These are phyloP conservation scores for Porites cylindrica DNA, from an alignment of 92 coral and sea anemone genomes.

Conservation along the genomic window DNA sequence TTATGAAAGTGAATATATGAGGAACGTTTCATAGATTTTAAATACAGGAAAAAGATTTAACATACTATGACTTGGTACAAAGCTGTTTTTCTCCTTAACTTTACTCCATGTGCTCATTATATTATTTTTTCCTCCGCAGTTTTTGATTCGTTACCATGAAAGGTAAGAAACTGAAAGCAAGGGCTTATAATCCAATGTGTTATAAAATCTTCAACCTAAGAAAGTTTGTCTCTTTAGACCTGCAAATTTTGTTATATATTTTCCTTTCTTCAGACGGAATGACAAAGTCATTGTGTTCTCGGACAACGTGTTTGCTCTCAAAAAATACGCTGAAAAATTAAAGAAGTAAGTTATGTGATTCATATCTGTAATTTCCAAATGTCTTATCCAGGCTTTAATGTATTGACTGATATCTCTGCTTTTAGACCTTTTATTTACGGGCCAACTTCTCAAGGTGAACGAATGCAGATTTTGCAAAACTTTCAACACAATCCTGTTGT, in stretches of 20 bases:
- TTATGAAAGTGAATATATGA: too few relatives aligned
- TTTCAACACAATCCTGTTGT: slow-evolving; percentile 98
- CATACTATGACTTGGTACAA: too few relatives aligned
- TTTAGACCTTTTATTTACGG: slow-evolving; percentile 98
- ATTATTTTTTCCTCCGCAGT: slow-evolving; percentile 47
- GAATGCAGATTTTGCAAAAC: slow-evolving; percentile 97
- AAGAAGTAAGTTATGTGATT: slow-evolving; percentile 72
- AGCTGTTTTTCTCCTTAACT: not conserved
- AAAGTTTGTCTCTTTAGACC: not conserved
- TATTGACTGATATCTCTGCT: not conserved
- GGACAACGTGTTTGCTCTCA: slow-evolving; percentile 97
- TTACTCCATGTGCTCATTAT: not conserved
- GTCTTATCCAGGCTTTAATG: not conserved
- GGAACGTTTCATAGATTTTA: too few relatives aligned
- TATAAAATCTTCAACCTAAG: not conserved
- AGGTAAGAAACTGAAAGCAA: slow-evolving; percentile 64
- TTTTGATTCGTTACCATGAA: slow-evolving; percentile 94
- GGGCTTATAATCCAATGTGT: not conserved
- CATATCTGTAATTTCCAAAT: too few relatives aligned
- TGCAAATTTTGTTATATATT: not conserved
- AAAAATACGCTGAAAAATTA: slow-evolving; percentile 89
- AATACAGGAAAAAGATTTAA: too few relatives aligned
- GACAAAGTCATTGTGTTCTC: slow-evolving; percentile 99
- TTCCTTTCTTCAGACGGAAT: slow-evolving; percentile 79
- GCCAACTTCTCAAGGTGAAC: slow-evolving; percentile 96